Evolutionary conservation across 2,888 invertebrate genomes (phyloP).

Genomic region (Mantis religiosa): DNA sequence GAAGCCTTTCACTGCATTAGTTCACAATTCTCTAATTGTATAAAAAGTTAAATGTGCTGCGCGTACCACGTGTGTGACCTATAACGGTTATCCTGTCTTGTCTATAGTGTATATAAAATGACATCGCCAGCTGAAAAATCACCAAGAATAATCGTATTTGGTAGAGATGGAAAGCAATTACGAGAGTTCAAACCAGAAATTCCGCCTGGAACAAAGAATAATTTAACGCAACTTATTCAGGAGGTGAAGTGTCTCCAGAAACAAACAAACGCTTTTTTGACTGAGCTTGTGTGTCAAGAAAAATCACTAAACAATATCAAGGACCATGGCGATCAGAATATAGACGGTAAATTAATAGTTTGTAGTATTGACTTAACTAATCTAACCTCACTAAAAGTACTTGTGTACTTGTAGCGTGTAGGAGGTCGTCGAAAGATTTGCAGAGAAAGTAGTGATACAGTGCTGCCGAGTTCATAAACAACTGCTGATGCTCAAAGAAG

Average conservation of each 20-base stretch:
- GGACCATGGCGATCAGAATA: not conserved
- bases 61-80: too few species aligned
- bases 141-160: not conserved
- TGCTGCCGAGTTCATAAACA: too few species aligned
- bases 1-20: too few species aligned
- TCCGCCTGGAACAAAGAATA: not conserved
- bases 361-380: too few species aligned
- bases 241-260: not conserved
- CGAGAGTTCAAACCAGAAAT: not conserved
- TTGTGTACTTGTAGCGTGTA: too few species aligned
- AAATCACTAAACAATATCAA: not conserved
- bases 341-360: not conserved
- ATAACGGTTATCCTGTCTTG: too few species aligned
- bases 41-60: too few species aligned
- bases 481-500: too few species aligned
- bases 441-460: too few species aligned
- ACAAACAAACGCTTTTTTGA: not conserved
- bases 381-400: too few species aligned
- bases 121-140: not conserved
- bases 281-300: not conserved
- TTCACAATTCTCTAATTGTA: too few species aligned
- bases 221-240: not conserved
- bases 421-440: too few species aligned
- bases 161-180: not conserved
- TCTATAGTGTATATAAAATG: not conserved